phyloP scores from a whole-genome alignment of 2,113 vertebrate genomes.

The Laterallus jamaicensis region DNA sequence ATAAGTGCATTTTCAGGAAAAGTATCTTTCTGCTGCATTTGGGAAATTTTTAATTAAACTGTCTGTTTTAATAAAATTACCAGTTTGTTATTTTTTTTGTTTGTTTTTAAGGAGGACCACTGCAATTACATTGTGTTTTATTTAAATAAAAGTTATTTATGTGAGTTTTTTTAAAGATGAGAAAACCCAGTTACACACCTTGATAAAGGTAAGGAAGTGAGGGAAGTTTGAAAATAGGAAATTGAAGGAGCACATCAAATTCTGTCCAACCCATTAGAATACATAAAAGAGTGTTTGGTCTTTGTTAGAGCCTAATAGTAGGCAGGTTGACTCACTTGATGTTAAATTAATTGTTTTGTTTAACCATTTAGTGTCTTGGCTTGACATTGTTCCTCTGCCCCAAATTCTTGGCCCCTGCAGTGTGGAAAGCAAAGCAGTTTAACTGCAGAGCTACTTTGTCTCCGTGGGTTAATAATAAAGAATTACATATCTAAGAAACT shows the following conservation, averaged over 20 bases:
- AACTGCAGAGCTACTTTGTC: neutral
- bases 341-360: neutral
- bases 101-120: neutral
- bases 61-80: no score
- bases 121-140: neutral
- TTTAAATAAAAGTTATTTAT: neutral
- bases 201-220: neutral
- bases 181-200: neutral
- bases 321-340: neutral
- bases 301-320: neutral
- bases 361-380: neutral
- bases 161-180: no score
- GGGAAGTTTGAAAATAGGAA: neutral
- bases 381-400: neutral
- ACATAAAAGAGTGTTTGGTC: fast-evolving
- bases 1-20: neutral
- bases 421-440: neutral
- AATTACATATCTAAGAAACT: neutral
- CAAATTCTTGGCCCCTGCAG: neutral
- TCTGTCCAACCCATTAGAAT: neutral
- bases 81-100: no score
- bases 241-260: neutral
- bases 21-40: neutral
- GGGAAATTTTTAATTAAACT: neutral
- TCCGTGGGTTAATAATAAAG: neutral